A percentile compares a stretch with the other conserved stretches of the same genome.
phyloP scores from a whole-genome alignment of 2,113 vertebrate species.

The Sander vitreus region DNA sequence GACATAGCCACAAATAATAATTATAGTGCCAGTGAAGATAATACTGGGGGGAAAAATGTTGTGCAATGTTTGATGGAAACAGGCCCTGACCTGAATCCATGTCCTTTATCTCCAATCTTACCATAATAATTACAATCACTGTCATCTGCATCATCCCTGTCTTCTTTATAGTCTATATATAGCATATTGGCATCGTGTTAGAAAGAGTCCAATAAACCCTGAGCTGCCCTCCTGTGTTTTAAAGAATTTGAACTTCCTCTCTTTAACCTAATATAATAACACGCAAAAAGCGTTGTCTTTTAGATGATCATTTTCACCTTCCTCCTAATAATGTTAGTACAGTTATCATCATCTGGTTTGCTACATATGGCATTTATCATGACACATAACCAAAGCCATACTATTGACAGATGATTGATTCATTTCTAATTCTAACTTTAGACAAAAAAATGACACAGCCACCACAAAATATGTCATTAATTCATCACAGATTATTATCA shows the following conservation, averaged over 20 bases:
- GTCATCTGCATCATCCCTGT: constrained; percentile 15
- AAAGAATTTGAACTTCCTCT: constrained; percentile 65
- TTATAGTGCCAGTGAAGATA: background rate
- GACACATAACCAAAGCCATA: background rate
- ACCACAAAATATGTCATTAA: background rate
- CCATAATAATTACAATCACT: constrained; percentile 10
- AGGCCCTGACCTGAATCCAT: constrained; percentile 6
- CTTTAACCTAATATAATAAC: background rate
- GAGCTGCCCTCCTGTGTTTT: background rate
- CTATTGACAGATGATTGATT: background rate
- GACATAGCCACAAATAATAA: background rate
- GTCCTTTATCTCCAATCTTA: background rate
- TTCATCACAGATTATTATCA: too few species aligned
- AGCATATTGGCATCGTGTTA: constrained; percentile 2
- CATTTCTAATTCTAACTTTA: background rate
- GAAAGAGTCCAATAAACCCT: constrained; percentile 46
- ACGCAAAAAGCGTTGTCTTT: constrained; percentile 23
- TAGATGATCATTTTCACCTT: constrained; percentile 52
- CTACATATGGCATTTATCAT: constrained; percentile 35
- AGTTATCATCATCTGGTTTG: background rate
- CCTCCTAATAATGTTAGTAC: constrained; percentile 8
- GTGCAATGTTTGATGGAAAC: background rate
- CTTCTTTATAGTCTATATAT: background rate
- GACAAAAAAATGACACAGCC: background rate
- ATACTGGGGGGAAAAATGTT: background rate